These are phyloP conservation scores for Strix aluco DNA, from an alignment of 2,113 vertebrate species.

Conservation along the genomic window DNA sequence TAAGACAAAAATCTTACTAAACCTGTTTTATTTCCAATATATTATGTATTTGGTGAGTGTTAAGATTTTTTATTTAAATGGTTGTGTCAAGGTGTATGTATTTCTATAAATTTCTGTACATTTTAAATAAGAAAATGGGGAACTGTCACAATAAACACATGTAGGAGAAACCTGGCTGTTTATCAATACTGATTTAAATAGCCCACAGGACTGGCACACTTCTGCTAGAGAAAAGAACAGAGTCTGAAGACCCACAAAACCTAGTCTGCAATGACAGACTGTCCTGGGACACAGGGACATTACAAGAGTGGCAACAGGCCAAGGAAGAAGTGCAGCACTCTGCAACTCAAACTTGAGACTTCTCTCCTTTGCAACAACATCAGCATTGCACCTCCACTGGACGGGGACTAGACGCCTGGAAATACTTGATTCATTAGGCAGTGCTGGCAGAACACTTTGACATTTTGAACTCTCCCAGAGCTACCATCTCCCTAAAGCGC, in stretches of 20 bases:
- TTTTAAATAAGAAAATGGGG: neutral
- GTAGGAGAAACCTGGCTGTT: neutral
- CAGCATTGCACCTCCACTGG: neutral
- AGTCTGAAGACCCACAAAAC: neutral
- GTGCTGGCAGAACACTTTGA: neutral
- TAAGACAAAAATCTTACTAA: neutral
- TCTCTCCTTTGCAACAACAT: neutral
- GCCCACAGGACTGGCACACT: neutral
- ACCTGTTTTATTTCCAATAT: neutral
- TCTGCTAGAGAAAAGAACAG: neutral
- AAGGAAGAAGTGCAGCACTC: neutral
- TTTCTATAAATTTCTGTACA: neutral
- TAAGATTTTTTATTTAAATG: neutral
- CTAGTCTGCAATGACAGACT: neutral
- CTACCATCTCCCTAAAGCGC: neutral
- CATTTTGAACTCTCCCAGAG: neutral
- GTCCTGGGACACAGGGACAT: neutral
- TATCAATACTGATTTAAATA: neutral
- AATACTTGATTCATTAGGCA: neutral
- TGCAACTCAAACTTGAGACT: neutral
- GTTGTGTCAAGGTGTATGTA: neutral
- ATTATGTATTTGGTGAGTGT: neutral
- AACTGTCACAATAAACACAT: accelerated
- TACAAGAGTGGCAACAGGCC: neutral
- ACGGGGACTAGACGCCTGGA: accelerated